A percentile compares a stretch with the other conserved stretches of the same genome.
These are phyloP conservation scores for Agrypnus murinus DNA, from an alignment of 2,888 invertebrate species.

Conservation along the genomic window DNA sequence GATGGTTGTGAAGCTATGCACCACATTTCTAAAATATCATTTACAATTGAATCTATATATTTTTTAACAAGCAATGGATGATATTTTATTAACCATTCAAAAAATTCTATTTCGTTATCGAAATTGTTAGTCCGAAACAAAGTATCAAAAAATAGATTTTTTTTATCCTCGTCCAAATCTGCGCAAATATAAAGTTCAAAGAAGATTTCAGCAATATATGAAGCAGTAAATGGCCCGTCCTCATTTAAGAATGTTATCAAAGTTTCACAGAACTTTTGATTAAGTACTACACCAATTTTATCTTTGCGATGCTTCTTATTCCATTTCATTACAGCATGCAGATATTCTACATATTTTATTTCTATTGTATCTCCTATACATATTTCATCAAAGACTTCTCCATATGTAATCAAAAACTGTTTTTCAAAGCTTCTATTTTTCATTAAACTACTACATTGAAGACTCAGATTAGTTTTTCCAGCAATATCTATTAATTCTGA, in stretches of 20 bases:
- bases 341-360: not conserved
- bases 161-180: not conserved
- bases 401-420: not conserved
- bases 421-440: not conserved
- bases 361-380: not conserved
- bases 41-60: conserved; percentile 4
- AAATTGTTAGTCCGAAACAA: not conserved
- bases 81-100: conserved; percentile 31
- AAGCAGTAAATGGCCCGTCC: too few relatives aligned
- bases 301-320: conserved; percentile 33
- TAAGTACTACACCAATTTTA: not conserved
- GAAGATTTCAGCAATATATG: too few relatives aligned
- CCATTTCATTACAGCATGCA: conserved; percentile 15
- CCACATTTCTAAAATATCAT: conserved; percentile 18
- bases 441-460: not conserved
- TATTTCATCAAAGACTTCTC: conserved; percentile 3
- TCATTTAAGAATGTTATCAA: too few relatives aligned
- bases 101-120: conserved; percentile 1
- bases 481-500: not conserved
- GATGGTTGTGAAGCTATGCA: conserved; percentile 2
- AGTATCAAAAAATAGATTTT: not conserved
- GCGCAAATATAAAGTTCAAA: not conserved
- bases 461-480: not conserved
- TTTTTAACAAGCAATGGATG: conserved; percentile 20
- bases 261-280: too few relatives aligned